Conservation (phyloP, 2,888 invertebrate genomes). For the Heliconius aoede region DNA sequence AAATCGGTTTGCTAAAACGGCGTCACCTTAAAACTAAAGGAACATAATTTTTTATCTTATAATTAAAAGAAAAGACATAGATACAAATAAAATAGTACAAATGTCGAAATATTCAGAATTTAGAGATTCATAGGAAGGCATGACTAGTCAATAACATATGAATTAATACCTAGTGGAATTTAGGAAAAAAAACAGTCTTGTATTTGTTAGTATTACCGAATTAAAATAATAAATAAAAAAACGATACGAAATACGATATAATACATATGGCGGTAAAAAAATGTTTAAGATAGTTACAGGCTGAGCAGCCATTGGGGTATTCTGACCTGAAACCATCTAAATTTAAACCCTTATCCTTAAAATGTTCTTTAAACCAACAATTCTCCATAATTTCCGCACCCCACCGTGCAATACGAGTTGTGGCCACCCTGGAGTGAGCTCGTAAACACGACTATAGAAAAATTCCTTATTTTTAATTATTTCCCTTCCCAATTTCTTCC, state of each 20-base stretch:
- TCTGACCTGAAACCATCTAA: constrained; percentile 4
- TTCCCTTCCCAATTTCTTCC: neutral
- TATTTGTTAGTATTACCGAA: constrained; percentile 20
- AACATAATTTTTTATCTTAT: constrained; percentile 56
- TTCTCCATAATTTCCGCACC: neutral
- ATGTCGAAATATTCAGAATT: constrained; percentile 12
- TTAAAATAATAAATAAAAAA: constrained; percentile 19
- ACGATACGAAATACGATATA: constrained; percentile 26
- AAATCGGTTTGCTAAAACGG: constrained; percentile 60
- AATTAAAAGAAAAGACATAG: constrained; percentile 48
- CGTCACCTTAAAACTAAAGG: constrained; percentile 63
- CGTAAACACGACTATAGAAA: too few species aligned
- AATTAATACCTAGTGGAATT: constrained; percentile 2
- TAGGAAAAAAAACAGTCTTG: constrained; percentile 10
- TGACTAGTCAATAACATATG: constrained; percentile 33
- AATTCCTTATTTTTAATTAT: neutral
- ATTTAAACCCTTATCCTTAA: neutral
- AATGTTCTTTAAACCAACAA: neutral
- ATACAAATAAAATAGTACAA: constrained; percentile 51
- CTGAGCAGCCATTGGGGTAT: neutral
- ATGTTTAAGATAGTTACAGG: neutral
- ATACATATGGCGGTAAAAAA: constrained; percentile 16
- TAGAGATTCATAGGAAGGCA: constrained; percentile 30
- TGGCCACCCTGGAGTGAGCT: neutral
- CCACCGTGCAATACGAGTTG: neutral